A percentile compares a stretch with the other conserved stretches of the same genome.
Evolutionary conservation across 2,113 vertebrate genomes (phyloP).

Genomic region (Boulengeromyrus knoepffleri): DNA sequence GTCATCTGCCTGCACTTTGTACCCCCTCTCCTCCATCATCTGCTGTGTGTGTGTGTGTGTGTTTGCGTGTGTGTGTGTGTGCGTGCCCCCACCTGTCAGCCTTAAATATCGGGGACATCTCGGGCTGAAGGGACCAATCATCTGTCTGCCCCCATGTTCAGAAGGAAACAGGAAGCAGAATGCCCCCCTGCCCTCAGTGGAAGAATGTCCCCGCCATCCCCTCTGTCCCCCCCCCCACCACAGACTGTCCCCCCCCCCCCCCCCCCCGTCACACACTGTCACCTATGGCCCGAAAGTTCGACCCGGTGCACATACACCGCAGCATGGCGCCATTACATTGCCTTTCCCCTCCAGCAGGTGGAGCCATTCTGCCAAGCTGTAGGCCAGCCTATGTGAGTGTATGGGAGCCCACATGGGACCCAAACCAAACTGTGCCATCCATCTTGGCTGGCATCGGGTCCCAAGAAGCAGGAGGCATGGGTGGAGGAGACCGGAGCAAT

Average conservation of each 20-base stretch:
- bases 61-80: too few relatives aligned
- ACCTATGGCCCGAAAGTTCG: background rate
- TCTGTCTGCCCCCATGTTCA: background rate
- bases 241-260: background rate
- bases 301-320: background rate
- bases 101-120: background rate
- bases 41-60: too few relatives aligned
- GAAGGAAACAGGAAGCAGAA: background rate
- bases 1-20: background rate
- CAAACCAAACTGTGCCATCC: conserved; percentile 28
- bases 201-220: background rate
- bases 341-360: background rate
- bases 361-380: background rate
- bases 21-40: background rate
- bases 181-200: background rate
- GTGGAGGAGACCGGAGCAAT: conserved; percentile 18
- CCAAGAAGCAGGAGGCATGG: conserved; percentile 24
- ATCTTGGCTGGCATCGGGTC: conserved; percentile 34
- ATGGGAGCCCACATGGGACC: background rate
- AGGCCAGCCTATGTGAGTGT: background rate
- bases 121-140: background rate
- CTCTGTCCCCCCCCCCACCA: background rate
- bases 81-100: background rate
- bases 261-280: background rate
- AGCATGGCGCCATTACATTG: background rate